Percentiles rank a stretch among this genome's conserved stretches.
phyloP scores from a whole-genome alignment of 2,113 vertebrate genomes.

The Melanerpes aurifrons region DNA sequence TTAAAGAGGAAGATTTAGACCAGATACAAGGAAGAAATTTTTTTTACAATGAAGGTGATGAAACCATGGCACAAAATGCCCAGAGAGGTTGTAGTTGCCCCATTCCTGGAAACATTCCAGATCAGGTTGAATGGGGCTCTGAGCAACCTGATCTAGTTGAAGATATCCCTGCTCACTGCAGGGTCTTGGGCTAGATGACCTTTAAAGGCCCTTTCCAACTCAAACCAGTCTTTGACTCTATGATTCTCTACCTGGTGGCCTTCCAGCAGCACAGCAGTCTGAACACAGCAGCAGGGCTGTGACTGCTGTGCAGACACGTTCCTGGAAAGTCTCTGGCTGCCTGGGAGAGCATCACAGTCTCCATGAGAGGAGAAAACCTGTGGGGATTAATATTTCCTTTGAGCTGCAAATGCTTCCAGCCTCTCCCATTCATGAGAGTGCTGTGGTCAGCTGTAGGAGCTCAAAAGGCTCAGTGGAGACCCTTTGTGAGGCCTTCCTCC shows the following conservation, averaged over 20 bases:
- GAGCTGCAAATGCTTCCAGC: background rate
- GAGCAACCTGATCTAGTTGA: background rate
- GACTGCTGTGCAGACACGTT: background rate
- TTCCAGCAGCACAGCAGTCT: background rate
- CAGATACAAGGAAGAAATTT: background rate
- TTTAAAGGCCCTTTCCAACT: background rate
- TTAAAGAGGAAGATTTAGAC: background rate
- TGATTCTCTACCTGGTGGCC: background rate
- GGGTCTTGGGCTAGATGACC: background rate
- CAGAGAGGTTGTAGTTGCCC: background rate
- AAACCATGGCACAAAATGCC: background rate
- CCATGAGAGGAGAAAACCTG: background rate
- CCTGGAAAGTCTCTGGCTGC: background rate
- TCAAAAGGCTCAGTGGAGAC: fast-evolving
- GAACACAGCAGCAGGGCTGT: fast-evolving
- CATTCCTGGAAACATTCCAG: background rate
- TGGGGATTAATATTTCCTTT: background rate
- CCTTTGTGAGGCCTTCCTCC: fast-evolving
- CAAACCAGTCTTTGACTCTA: background rate
- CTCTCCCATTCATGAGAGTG: fast-evolving
- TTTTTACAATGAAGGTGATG: background rate
- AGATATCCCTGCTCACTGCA: background rate
- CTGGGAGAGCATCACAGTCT: background rate
- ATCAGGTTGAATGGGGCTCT: background rate
- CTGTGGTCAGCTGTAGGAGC: background rate